phyloP scores from a whole-genome alignment of 2,888 invertebrate genomes.

The Pseudeuparius sepicola region DNA sequence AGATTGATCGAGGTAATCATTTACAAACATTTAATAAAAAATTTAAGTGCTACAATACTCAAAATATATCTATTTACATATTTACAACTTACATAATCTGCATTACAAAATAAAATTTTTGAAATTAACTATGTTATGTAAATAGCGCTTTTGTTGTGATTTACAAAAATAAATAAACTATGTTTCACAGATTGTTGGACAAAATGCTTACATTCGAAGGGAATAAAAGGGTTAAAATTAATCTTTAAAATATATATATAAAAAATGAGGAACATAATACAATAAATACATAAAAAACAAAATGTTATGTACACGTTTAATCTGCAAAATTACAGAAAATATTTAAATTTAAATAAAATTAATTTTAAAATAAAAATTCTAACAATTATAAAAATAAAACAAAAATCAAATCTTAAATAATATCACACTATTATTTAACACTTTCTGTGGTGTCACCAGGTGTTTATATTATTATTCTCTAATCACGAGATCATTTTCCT shows the following conservation, averaged over 20 bases:
- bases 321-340: conserved; percentile 24
- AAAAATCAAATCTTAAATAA: conserved; percentile 40
- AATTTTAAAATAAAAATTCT: conserved; percentile 34
- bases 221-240: conserved; percentile 17
- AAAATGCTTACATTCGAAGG: conserved; percentile 17
- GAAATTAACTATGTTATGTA: conserved; percentile 8
- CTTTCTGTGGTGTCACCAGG: conserved; percentile 35
- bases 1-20: too few relatives aligned
- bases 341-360: conserved; percentile 33
- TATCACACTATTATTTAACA: conserved; percentile 40
- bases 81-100: conserved; percentile 6
- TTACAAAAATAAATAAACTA: too few relatives aligned
- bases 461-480: conserved; percentile 31
- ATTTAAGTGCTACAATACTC: too few relatives aligned
- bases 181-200: conserved; percentile 23
- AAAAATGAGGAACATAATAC: conserved; percentile 39
- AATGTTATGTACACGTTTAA: conserved; percentile 33
- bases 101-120: conserved; percentile 5
- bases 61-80: conserved; percentile 8
- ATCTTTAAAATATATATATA: conserved; percentile 25
- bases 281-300: conserved; percentile 38
- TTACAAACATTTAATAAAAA: too few relatives aligned
- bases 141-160: too few relatives aligned
- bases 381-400: conserved; percentile 31
- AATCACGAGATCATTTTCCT: conserved; percentile 39